phyloP scores from a whole-genome alignment of 2,888 invertebrate genomes.

The Eupithecia vulgata region DNA sequence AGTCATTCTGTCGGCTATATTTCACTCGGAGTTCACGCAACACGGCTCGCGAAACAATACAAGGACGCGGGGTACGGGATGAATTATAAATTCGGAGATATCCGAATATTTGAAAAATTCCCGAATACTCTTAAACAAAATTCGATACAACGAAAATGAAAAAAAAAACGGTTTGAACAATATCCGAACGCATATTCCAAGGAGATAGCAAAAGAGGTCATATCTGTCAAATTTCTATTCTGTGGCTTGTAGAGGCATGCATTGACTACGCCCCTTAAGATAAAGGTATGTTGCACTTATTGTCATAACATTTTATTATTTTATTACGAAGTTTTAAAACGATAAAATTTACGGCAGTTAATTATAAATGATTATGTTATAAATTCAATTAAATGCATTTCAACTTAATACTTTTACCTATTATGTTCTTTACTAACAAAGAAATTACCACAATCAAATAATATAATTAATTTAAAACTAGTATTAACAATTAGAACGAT shows the following conservation, averaged over 20 bases:
- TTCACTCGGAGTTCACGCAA: slow-evolving; percentile 81
- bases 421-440: too few species aligned
- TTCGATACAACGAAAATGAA: neutral
- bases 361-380: neutral
- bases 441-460: too few species aligned
- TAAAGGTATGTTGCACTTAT: slow-evolving; percentile 37
- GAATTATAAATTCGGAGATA: slow-evolving; percentile 49
- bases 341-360: neutral
- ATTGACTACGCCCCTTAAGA: slow-evolving; percentile 40
- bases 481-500: too few species aligned
- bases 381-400: neutral
- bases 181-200: neutral
- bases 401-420: too few species aligned
- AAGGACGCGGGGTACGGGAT: slow-evolving; percentile 73
- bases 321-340: neutral
- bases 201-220: neutral
- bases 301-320: neutral
- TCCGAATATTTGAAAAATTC: slow-evolving; percentile 22
- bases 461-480: too few species aligned
- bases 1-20: slow-evolving; percentile 79
- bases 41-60: slow-evolving; percentile 81
- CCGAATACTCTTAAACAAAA: neutral
- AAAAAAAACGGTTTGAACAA: neutral
- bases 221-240: slow-evolving; percentile 36
- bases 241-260: slow-evolving; percentile 14